A percentile compares a stretch with the other conserved stretches of the same genome.
phyloP scores from a whole-genome alignment of 2,113 vertebrate genomes.

The Arenaria interpres region DNA sequence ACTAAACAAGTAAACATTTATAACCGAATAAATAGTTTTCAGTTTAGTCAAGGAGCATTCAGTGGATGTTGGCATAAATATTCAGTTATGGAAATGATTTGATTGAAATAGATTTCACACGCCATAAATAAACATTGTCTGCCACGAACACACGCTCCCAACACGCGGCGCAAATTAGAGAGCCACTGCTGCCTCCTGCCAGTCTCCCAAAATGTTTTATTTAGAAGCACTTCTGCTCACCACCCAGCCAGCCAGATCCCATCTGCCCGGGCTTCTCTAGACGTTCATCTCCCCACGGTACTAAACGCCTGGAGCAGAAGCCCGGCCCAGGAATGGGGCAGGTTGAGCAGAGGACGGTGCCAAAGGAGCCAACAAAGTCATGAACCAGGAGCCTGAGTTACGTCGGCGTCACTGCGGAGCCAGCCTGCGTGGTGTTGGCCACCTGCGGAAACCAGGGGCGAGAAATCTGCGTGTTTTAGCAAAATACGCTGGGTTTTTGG shows the following conservation, averaged over 20 bases:
- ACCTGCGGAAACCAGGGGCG: neutral
- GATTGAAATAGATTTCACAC: constrained; percentile 72
- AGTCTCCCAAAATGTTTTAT: constrained; percentile 56
- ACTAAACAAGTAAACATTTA: constrained; percentile 72
- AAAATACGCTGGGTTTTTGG: accelerated
- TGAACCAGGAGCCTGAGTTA: accelerated
- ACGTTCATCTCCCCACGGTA: accelerated
- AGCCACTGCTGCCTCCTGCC: constrained; percentile 47
- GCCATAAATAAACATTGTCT: constrained; percentile 77
- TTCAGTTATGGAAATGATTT: constrained; percentile 77
- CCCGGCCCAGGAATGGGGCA: accelerated
- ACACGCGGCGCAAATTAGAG: constrained; percentile 11
- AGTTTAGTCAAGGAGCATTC: constrained; percentile 71
- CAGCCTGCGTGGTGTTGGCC: neutral
- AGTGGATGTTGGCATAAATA: constrained; percentile 72
- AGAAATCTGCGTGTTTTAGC: neutral
- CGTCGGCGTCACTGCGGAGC: accelerated
- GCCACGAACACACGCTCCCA: constrained; percentile 54
- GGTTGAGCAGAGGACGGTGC: neutral
- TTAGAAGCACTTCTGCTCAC: constrained; percentile 42
- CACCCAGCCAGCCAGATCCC: neutral
- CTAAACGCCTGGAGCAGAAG: accelerated
- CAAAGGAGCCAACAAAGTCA: neutral
- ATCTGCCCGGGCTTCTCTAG: neutral
- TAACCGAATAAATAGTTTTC: constrained; percentile 71